Conservation (phyloP, 64 coral and sea anemone species). For the Trachythela sp. region DNA sequence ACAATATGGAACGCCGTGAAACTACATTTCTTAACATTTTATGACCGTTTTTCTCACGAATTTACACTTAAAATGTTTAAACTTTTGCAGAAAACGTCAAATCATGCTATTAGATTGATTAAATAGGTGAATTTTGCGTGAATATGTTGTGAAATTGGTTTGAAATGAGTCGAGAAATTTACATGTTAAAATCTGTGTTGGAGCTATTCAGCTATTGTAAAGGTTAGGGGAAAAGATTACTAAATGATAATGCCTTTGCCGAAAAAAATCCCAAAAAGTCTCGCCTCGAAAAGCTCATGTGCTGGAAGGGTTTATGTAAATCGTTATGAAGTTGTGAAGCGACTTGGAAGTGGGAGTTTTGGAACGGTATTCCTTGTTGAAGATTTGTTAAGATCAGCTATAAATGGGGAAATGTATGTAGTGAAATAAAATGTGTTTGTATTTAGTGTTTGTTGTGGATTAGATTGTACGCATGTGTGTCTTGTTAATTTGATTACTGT, state of each 20-base stretch:
- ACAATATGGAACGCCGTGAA: too few species aligned
- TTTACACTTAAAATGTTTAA: not conserved
- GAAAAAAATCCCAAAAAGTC: constrained; percentile 73
- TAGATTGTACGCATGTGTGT: not conserved
- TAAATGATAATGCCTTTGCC: constrained; percentile 73
- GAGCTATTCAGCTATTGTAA: too few species aligned
- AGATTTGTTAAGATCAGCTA: constrained; percentile 55
- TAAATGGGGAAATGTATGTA: too few species aligned
- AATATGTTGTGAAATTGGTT: too few species aligned
- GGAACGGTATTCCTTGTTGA: constrained; percentile 88
- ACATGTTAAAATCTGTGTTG: not conserved
- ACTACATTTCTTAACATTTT: not conserved
- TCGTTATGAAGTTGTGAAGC: constrained; percentile 62
- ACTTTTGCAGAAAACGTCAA: not conserved
- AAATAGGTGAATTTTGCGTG: not conserved
- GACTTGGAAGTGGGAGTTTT: constrained; percentile 81
- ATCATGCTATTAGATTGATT: not conserved
- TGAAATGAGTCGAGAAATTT: not conserved
- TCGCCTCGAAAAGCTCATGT: constrained; percentile 51
- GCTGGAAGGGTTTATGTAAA: constrained; percentile 76
- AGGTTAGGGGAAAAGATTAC: not conserved
- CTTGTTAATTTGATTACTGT: not conserved
- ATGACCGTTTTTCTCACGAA: not conserved
- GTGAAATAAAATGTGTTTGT: too few species aligned
- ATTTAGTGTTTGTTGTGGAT: constrained; percentile 33